These are phyloP conservation scores for Trachymyrmex cornetzi DNA, from an alignment of 1,140 invertebrate species.

Conservation along the genomic window DNA sequence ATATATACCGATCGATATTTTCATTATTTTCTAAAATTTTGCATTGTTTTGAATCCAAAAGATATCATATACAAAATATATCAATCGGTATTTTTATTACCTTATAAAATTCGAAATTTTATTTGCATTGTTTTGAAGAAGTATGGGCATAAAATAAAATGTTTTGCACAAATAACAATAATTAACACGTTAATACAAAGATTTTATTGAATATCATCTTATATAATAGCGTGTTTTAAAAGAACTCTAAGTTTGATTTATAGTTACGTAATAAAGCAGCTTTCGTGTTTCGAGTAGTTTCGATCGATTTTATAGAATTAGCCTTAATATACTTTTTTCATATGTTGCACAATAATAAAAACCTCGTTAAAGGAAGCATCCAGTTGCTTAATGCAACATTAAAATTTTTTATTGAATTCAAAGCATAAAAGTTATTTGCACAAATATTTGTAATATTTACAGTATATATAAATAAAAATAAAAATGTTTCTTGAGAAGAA, in stretches of 20 bases:
- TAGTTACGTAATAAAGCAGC: not conserved
- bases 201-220: not conserved
- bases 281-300: constrained; percentile 27
- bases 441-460: not conserved
- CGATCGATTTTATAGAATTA: constrained; percentile 44
- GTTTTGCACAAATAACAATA: not conserved
- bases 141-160: not conserved
- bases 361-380: not conserved
- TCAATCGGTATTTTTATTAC: not conserved
- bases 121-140: not conserved
- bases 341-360: not conserved
- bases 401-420: not conserved
- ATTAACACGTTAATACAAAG: not conserved
- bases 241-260: not conserved
- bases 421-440: not conserved
- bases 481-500: not conserved
- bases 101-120: not conserved
- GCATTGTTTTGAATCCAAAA: too few relatives aligned
- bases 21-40: too few relatives aligned
- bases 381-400: not conserved
- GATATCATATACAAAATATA: too few relatives aligned
- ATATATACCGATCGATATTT: too few relatives aligned
- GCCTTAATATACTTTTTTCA: constrained; percentile 15
- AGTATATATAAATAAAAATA: not conserved
- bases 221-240: constrained; percentile 7